Evolutionary conservation across 2,888 invertebrate genomes (phyloP), one percentile per base, ranked within the genome.

Genomic region (Xanthia togata): DNA sequence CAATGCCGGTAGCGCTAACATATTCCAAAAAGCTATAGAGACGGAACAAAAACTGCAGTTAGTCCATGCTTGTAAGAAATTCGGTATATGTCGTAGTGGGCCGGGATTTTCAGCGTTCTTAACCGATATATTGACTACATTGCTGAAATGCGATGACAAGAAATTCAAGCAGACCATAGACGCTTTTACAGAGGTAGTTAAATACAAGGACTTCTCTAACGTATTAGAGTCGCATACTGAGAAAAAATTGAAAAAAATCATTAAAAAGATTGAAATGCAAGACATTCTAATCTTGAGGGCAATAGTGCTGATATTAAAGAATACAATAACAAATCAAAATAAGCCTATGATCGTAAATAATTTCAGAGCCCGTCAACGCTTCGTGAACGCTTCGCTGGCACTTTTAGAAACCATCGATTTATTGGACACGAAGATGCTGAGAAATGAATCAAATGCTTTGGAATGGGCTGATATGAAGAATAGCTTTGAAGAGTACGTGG

Each of bases 111-210:
- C 87, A 1, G 79, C 87, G 1, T 92, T 92, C 38, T 0, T 91
- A 11, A 72, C 79, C 4, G 87, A 92, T 4, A 20, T 91, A 0
- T 12, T 93, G 4, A 75, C 23, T 0, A 87, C 83, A 35, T 35
- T 92, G 0, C 12, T 93, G 0, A 79, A 72, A n/a, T 73, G 81
- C 0, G 82, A 90, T 17, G 83, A 92, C 31, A 63, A 9, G 0
- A 91, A 90, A 76, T 50, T 94, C 0, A 90, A 89, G 41, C 81
- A 89, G 62, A 78, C 83, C 0, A 57, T 85, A 0, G 90, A 93
- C 41, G 90, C 93, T 0, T 26, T 91, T 0, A 93, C 92, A 0
- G 93, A 94, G 79, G 87, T 87, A 0, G 4, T 91, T 0, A 92
- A 90, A 84, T 81, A 87, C 4, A 74, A 78, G 0, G 81, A 92